A percentile compares a stretch with the other conserved stretches of the same genome.
Conservation (phyloP, 92 coral and sea anemone genomes). For the Ricordea florida region DNA sequence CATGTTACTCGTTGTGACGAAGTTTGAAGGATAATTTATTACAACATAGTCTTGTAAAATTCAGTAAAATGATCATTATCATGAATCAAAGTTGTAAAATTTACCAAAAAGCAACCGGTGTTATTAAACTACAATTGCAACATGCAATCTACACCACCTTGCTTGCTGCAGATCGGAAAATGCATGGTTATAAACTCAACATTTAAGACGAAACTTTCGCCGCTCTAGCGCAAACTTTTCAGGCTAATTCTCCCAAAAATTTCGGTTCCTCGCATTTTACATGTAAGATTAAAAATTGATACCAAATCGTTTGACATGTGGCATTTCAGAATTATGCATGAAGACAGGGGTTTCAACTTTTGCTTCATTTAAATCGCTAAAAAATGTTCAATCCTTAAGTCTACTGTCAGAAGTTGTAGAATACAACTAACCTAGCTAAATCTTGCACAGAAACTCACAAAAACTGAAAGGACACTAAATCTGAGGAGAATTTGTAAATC, state of each 20-base stretch:
- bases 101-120: not conserved
- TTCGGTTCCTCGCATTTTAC: conserved; percentile 61
- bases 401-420: not conserved
- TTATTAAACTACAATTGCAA: not conserved
- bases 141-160: too few relatives aligned
- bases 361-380: not conserved
- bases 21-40: not conserved
- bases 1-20: not conserved
- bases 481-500: not conserved
- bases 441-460: not conserved
- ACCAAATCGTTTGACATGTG: conserved; percentile 91
- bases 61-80: conserved; percentile 2
- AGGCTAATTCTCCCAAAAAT: conserved; percentile 41
- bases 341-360: conserved; percentile 44
- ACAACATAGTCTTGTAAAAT: not conserved
- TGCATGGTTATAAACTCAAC: too few relatives aligned
- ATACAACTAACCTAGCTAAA: not conserved
- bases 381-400: not conserved
- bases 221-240: not conserved
- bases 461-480: not conserved
- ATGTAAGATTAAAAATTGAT: conserved; percentile 91
- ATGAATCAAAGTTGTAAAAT: not conserved
- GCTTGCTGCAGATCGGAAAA: too few relatives aligned
- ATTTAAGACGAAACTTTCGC: too few relatives aligned
- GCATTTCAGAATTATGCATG: conserved; percentile 91